Percentiles rank a stretch among this genome's conserved stretches.
phyloP scores from a whole-genome alignment of 2,797 vertebrate genomes.

The Acipenser transmontanus region DNA sequence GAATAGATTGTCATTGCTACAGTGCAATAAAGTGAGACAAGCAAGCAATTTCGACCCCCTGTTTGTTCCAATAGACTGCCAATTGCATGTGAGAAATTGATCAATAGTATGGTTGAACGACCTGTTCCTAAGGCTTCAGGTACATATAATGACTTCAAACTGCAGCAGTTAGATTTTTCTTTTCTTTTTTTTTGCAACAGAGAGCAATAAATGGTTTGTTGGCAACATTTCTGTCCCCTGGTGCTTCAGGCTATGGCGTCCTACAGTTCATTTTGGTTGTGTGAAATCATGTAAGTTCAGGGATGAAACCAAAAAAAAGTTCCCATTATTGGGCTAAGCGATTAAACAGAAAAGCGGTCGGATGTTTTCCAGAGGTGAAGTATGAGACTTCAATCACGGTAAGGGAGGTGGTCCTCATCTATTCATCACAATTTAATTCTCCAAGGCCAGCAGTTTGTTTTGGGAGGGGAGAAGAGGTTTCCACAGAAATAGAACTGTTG shows the following conservation, averaged over 20 bases:
- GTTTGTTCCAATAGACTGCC: constrained; percentile 1
- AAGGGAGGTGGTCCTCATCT: background rate
- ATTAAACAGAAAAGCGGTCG: background rate
- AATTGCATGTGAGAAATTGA: background rate
- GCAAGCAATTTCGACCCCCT: background rate
- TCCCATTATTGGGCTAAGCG: background rate
- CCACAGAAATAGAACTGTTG: too few relatives aligned
- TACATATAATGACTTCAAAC: constrained; percentile 3
- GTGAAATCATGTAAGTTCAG: background rate
- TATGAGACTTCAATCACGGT: background rate
- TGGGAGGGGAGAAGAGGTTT: too few relatives aligned
- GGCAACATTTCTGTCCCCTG: background rate
- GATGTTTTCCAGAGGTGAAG: background rate
- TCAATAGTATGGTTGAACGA: constrained; percentile 1
- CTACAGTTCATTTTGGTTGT: background rate
- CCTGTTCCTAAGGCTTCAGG: background rate
- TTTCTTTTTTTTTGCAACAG: background rate
- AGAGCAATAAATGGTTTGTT: background rate
- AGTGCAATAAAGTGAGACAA: background rate
- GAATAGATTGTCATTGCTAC: background rate
- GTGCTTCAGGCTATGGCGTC: background rate
- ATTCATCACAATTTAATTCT: background rate
- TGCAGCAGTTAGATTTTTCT: background rate
- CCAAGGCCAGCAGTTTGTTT: background rate
- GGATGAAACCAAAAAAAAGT: background rate